Conservation (phyloP, 1,140 invertebrate species). For the Chrysopa pallens region DNA sequence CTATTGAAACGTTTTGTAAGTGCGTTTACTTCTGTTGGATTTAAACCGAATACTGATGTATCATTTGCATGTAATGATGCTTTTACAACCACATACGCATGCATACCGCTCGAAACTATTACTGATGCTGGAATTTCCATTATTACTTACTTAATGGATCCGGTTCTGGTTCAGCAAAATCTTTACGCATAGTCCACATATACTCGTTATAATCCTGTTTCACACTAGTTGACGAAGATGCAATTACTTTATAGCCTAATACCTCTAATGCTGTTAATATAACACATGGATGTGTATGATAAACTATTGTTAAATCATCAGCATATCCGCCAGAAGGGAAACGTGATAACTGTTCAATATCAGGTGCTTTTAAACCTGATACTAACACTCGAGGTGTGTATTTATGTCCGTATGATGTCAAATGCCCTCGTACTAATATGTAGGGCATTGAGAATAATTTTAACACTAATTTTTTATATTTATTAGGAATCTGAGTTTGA, state of each 20-base stretch:
- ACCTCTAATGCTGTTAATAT: constrained; percentile 71
- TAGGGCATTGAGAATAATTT: constrained; percentile 48
- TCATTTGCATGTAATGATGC: constrained; percentile 53
- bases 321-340: constrained; percentile 65
- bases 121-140: constrained; percentile 21
- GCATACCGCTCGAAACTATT: constrained; percentile 28
- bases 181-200: constrained; percentile 83
- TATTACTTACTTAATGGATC: constrained; percentile 30
- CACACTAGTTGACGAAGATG: constrained; percentile 63
- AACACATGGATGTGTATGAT: constrained; percentile 69
- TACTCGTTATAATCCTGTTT: constrained; percentile 77
- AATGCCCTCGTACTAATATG: constrained; percentile 71
- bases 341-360: constrained; percentile 59
- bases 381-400: constrained; percentile 70
- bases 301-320: constrained; percentile 62
- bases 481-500: no score
- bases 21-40: constrained; percentile 42
- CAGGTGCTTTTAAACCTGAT: constrained; percentile 63
- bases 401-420: constrained; percentile 65
- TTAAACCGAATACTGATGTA: constrained; percentile 53
- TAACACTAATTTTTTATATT: background rate
- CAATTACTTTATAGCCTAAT: constrained; percentile 68
- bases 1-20: constrained; percentile 45
- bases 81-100: constrained; percentile 54
- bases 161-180: constrained; percentile 64